phyloP scores from a whole-genome alignment of 1,140 invertebrate genomes.

The Cecropterus lyciades region DNA sequence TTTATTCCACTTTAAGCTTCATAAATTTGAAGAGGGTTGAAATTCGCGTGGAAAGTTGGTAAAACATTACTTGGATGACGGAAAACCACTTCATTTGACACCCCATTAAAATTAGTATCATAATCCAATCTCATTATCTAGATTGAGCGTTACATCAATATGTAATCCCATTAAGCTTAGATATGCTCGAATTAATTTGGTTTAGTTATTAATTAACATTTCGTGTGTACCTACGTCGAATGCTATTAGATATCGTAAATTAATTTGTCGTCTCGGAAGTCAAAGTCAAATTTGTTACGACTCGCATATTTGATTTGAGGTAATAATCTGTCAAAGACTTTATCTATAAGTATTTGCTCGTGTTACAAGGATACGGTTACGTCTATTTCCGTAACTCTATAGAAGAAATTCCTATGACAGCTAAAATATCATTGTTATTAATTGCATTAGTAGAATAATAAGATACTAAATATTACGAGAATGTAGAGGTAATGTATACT shows the following conservation, averaged over 20 bases:
- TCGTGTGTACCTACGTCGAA: not conserved
- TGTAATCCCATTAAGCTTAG: constrained; percentile 28
- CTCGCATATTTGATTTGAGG: too few relatives aligned
- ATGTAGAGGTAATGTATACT: too few relatives aligned
- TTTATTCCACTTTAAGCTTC: too few relatives aligned
- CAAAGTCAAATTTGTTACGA: not conserved
- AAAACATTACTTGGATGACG: not conserved
- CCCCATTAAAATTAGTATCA: constrained; percentile 15
- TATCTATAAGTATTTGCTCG: too few relatives aligned
- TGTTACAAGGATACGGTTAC: too few relatives aligned
- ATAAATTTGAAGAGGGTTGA: too few relatives aligned
- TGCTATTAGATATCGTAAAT: constrained; percentile 23
- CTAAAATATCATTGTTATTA: too few relatives aligned
- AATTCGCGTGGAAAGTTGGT: not conserved
- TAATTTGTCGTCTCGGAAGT: constrained; percentile 20
- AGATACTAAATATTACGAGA: too few relatives aligned
- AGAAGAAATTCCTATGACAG: too few relatives aligned
- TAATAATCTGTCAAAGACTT: too few relatives aligned
- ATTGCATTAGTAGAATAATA: too few relatives aligned
- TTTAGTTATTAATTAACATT: constrained; percentile 26
- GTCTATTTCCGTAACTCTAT: too few relatives aligned
- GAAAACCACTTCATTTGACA: constrained; percentile 11
- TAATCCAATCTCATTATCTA: constrained; percentile 25
- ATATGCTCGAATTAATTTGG: constrained; percentile 23
- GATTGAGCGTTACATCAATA: constrained; percentile 25